Evolutionary conservation across 2,797 vertebrate genomes (phyloP).

Genomic region (Peromyscus attwateri): DNA sequence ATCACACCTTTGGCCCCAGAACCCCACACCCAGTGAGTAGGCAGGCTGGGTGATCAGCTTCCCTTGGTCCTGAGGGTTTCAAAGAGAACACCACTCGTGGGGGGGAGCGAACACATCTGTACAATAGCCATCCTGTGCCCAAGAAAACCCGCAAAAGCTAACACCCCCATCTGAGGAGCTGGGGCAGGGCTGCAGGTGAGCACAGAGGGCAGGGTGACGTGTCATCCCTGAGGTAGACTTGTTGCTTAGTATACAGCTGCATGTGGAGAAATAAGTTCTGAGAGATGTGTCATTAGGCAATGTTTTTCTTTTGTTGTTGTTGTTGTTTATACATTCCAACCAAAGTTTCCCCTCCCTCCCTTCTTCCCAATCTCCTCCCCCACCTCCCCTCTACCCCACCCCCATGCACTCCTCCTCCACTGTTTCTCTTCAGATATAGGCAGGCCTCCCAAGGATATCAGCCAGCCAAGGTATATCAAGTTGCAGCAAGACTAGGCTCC

Average conservation of each 20-base stretch:
- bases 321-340: background rate
- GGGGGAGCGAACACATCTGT: background rate
- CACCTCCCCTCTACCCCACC: background rate
- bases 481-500: background rate
- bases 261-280: background rate
- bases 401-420: background rate
- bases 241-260: background rate
- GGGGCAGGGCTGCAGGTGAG: background rate
- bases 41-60: background rate
- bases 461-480: background rate
- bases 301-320: background rate
- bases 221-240: background rate
- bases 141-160: background rate
- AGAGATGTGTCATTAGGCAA: background rate
- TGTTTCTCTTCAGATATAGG: background rate
- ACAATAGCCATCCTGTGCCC: background rate
- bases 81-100: background rate
- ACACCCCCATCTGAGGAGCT: accelerated
- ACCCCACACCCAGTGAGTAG: background rate
- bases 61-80: background rate
- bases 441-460: background rate
- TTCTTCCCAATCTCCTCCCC: background rate
- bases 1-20: background rate
- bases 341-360: background rate
- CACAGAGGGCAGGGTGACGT: background rate